Base-by-base conservation (phyloP, 2,797 vertebrate species). In the Acanthiza pusilla region DNA sequence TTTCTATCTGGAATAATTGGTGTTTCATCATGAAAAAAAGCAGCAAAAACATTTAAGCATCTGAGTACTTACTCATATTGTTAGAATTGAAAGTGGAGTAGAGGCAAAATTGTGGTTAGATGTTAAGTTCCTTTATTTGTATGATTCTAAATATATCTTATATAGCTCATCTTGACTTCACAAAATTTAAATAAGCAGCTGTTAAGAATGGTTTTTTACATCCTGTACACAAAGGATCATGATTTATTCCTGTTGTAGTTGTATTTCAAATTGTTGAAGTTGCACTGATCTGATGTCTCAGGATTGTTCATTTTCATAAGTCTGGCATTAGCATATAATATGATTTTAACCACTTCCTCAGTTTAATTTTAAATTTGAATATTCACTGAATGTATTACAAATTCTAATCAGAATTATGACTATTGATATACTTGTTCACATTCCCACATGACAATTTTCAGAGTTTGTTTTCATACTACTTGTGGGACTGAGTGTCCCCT, bases 101-200 rank as follows among this genome's bases (percentile, higher is more conserved):
- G 3, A 58, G 2, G 6, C 9, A 71, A 73, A 58, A 50, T 3
- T 91, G 23, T 67, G 60, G 54, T 88, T 85, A 92, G 42, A 66
- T 11, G 43, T 80, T 77, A 80, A 38, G 22, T 53, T 88, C 62
- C 51, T 87, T n/a, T 79, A 79, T 89, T 91, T 89, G 45, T 54
- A 7, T 76, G 61, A 55, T 82, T 95, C 57, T 85, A 91, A 88
- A 93, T 87, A 78, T 61, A 40, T 30, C 43, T 92, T 86, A 53
- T 50, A 73, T 51, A 72, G 53, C 40, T 85, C 51, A 75, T 91
- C 74, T 87, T 61, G 32, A 47, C 36, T 93, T 91, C 62, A 75
- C 12, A 72, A 88, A 91, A 91, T 85, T 76, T 91, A 91, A 95
- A 96, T 51, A 94, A 58, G 51, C 87, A 95, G 80, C 82, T 95